These are phyloP conservation scores for Forbesichthys papilliferus DNA, from an alignment of 2,113 vertebrate species.

Conservation along the genomic window DNA sequence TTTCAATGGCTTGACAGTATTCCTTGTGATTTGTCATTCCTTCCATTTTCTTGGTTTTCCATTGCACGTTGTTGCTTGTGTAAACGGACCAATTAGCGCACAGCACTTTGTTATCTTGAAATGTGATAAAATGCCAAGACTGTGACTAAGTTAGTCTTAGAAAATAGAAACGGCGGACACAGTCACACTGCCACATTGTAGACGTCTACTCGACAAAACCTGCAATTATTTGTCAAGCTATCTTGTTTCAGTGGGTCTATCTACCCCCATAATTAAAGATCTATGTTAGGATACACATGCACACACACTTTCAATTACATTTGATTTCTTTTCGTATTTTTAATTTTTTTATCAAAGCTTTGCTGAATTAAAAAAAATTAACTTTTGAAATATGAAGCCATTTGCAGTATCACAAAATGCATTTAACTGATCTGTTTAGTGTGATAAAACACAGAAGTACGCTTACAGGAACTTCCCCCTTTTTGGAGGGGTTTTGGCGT, in stretches of 20 bases:
- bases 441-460: constrained; percentile 17
- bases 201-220: constrained; percentile 56
- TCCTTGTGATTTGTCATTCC: constrained; percentile 29
- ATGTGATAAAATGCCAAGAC: constrained; percentile 53
- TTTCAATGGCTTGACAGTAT: constrained; percentile 31
- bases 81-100: constrained; percentile 49
- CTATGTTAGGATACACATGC: constrained; percentile 66
- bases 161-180: constrained; percentile 42
- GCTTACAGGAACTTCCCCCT: constrained; percentile 36
- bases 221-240: constrained; percentile 74
- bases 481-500: constrained; percentile 20
- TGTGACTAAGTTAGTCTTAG: constrained; percentile 37
- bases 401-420: constrained; percentile 18
- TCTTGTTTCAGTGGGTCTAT: constrained; percentile 59
- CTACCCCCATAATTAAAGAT: constrained; percentile 66
- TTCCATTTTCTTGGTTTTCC: constrained; percentile 39
- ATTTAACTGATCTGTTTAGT: constrained; percentile 20
- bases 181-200: constrained; percentile 37
- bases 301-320: constrained; percentile 13
- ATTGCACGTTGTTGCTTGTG: constrained; percentile 30
- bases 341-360: neutral
- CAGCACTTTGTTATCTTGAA: constrained; percentile 45
- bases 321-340: constrained; percentile 29
- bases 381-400: neutral
- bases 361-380: neutral